A percentile compares a stretch with the other conserved stretches of the same genome.
These are phyloP conservation scores for Delphinapterus leucas DNA, from an alignment of 2,113 vertebrate species.

Conservation along the genomic window DNA sequence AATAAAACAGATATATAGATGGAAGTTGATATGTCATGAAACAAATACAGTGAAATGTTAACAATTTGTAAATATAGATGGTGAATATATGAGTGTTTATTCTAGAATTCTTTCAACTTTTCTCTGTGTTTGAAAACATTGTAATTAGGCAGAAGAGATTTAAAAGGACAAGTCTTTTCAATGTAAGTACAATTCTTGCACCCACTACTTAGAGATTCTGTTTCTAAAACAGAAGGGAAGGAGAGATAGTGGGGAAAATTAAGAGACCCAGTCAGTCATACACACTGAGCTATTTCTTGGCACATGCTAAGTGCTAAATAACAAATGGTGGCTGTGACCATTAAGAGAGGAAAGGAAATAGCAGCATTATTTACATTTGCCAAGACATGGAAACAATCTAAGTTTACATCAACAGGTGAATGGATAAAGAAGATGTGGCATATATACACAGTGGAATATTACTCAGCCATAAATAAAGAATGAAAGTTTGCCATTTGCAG, in stretches of 20 bases:
- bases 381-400: not conserved
- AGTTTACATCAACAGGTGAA: not conserved
- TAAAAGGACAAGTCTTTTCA: not conserved
- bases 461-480: not conserved
- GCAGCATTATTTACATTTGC: not conserved
- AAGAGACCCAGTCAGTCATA: not conserved
- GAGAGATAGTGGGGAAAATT: not conserved
- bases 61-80: not conserved
- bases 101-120: not conserved
- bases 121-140: not conserved
- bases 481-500: not conserved
- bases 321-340: not conserved
- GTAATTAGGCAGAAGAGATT: not conserved
- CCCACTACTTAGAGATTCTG: not conserved
- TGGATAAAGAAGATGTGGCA: not conserved
- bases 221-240: not conserved
- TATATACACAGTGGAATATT: not conserved
- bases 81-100: not conserved
- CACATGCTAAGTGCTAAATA: not conserved
- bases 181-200: not conserved
- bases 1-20: not conserved
- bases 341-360: not conserved
- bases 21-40: not conserved
- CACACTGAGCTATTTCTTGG: not conserved
- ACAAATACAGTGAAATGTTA: not conserved